These are phyloP conservation scores for Heliconius erato DNA, from an alignment of 2,888 invertebrate genomes.

Conservation along the genomic window DNA sequence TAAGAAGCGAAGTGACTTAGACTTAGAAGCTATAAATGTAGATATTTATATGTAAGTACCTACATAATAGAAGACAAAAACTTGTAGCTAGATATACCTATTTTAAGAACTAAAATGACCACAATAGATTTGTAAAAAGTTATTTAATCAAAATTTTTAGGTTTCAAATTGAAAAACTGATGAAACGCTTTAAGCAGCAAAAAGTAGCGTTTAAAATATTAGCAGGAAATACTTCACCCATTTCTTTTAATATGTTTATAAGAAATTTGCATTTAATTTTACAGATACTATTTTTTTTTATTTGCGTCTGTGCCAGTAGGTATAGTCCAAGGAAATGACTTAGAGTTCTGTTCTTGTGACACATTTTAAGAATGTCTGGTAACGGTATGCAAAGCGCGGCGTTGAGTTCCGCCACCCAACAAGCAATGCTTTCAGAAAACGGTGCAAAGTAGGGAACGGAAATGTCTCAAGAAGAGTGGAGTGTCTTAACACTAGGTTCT, in stretches of 20 bases:
- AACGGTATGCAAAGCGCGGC: background rate
- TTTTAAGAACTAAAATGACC: background rate
- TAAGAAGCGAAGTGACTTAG: too few relatives aligned
- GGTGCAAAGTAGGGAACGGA: background rate
- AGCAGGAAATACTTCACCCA: background rate
- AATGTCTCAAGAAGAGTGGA: background rate
- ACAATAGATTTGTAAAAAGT: background rate
- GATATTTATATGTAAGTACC: background rate
- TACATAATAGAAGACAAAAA: background rate
- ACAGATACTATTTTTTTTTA: background rate
- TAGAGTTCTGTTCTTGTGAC: background rate
- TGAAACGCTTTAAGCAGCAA: background rate
- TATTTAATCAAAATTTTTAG: background rate
- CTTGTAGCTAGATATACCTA: background rate
- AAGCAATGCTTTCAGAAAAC: background rate
- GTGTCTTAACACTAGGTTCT: background rate
- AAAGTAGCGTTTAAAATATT: background rate
- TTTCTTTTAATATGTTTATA: background rate
- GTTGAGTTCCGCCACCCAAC: background rate
- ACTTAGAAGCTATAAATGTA: background rate
- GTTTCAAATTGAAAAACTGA: background rate
- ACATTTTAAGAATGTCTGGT: background rate
- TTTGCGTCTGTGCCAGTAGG: background rate
- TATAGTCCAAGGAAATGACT: background rate
- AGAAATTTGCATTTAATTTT: background rate